Conservation (phyloP, 1,140 invertebrate genomes). For the Atopsyche davidsoni region DNA sequence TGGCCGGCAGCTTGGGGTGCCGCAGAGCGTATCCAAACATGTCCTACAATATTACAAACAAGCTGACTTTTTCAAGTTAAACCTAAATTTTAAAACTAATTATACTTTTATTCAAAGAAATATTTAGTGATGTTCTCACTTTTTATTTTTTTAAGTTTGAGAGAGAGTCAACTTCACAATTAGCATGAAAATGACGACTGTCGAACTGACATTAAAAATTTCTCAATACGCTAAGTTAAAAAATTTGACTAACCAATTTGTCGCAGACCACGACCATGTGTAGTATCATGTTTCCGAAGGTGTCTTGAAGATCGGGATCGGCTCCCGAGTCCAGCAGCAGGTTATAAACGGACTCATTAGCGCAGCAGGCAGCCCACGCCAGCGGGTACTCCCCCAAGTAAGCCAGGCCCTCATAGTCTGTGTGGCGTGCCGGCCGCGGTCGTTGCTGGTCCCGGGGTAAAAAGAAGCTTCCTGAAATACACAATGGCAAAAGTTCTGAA, state of each 20-base stretch:
- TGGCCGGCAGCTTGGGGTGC: constrained; percentile 87
- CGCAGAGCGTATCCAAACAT: constrained; percentile 97
- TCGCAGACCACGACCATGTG: constrained; percentile 98
- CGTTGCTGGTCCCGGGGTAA: constrained; percentile 85
- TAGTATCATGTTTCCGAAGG: constrained; percentile 92
- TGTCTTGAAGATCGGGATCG: constrained; percentile 87
- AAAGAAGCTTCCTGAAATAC: constrained; percentile 81
- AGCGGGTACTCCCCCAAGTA: constrained; percentile 95
- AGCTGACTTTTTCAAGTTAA: too few relatives aligned
- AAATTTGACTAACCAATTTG: constrained; percentile 65
- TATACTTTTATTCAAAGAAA: too few relatives aligned
- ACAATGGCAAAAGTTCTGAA: too few relatives aligned
- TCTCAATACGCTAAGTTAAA: constrained; percentile 2
- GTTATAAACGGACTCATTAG: constrained; percentile 97
- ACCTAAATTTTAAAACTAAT: too few relatives aligned
- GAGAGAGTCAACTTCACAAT: too few relatives aligned
- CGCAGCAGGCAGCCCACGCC: constrained; percentile 94
- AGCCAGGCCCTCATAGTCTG: constrained; percentile 92
- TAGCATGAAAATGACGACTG: too few relatives aligned
- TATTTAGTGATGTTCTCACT: too few relatives aligned
- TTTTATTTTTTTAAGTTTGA: too few relatives aligned
- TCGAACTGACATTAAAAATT: constrained; percentile 6
- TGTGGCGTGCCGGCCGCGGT: constrained; percentile 63
- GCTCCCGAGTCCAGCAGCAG: constrained; percentile 84
- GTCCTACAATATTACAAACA: constrained; percentile 76